Conservation (phyloP, 2,797 vertebrate species). For the Pangasius mekongensis region DNA sequence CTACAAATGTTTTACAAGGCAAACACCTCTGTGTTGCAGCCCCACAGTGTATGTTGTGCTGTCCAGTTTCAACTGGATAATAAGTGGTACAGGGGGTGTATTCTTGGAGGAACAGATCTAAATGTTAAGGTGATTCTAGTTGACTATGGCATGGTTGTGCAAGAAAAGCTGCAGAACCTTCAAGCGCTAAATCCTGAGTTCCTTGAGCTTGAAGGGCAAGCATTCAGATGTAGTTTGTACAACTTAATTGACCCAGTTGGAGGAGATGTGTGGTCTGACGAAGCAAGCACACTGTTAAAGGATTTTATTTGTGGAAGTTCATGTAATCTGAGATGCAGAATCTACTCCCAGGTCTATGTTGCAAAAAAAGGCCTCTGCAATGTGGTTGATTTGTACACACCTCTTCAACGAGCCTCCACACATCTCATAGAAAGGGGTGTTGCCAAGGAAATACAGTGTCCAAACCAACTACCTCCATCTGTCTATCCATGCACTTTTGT, state of each 20-base stretch:
- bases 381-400: conserved; percentile 79
- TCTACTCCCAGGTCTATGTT: conserved; percentile 73
- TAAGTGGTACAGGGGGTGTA: conserved; percentile 83
- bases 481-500: conserved; percentile 79
- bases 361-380: conserved; percentile 71
- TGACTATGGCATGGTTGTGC: conserved; percentile 80
- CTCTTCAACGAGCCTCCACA: conserved; percentile 62
- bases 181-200: conserved; percentile 78
- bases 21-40: conserved; percentile 68
- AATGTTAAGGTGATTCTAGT: conserved; percentile 76
- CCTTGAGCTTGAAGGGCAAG: conserved; percentile 78
- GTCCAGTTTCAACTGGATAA: conserved; percentile 74
- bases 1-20: conserved; percentile 81
- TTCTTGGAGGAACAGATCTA: conserved; percentile 56
- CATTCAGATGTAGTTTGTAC: conserved; percentile 84
- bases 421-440: conserved; percentile 68
- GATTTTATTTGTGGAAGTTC: conserved; percentile 68
- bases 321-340: conserved; percentile 73
- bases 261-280: conserved; percentile 67
- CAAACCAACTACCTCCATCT: conserved; percentile 61
- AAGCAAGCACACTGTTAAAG: conserved; percentile 67
- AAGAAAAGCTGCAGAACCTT: conserved; percentile 73
- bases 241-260: conserved; percentile 67
- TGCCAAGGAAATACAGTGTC: conserved; percentile 46
- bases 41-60: conserved; percentile 69